A percentile compares a stretch with the other conserved stretches of the same genome.
phyloP scores from a whole-genome alignment of 2,888 invertebrate genomes.

The Drosophila subquinaria region DNA sequence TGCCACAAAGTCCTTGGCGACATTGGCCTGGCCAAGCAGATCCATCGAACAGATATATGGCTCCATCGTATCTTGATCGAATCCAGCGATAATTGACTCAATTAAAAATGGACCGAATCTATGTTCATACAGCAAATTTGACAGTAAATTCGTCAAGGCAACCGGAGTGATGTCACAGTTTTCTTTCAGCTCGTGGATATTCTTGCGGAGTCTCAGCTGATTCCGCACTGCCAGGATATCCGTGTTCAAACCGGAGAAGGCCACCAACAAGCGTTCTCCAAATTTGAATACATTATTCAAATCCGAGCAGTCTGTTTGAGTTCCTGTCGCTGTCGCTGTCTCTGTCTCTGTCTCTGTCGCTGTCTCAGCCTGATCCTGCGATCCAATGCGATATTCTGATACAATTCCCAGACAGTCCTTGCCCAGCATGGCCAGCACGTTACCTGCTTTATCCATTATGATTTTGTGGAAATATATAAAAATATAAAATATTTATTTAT shows the following conservation, averaged over 20 bases:
- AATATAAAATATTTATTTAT: neutral
- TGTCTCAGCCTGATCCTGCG: neutral
- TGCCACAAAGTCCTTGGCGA: neutral
- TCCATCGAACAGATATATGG: neutral
- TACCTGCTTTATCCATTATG: neutral
- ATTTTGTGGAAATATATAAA: too few relatives aligned
- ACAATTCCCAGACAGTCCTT: neutral
- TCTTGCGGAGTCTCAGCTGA: neutral
- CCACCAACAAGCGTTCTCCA: neutral
- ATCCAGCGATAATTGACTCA: slow-evolving; percentile 1
- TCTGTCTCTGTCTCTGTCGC: too few relatives aligned
- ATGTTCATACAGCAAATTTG: neutral
- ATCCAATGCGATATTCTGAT: neutral
- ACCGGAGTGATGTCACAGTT: neutral
- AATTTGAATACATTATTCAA: neutral
- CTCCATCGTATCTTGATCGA: neutral
- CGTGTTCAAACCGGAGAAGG: neutral
- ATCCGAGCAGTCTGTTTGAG: neutral
- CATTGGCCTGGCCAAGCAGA: neutral
- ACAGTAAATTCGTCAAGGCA: neutral
- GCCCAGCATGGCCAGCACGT: neutral
- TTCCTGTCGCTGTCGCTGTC: too few relatives aligned
- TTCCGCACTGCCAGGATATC: neutral
- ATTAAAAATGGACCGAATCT: neutral
- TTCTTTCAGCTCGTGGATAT: neutral